A percentile compares a stretch with the other conserved stretches of the same genome.
Conservation (phyloP, 2,797 vertebrate species). For the Limosa lapponica region DNA sequence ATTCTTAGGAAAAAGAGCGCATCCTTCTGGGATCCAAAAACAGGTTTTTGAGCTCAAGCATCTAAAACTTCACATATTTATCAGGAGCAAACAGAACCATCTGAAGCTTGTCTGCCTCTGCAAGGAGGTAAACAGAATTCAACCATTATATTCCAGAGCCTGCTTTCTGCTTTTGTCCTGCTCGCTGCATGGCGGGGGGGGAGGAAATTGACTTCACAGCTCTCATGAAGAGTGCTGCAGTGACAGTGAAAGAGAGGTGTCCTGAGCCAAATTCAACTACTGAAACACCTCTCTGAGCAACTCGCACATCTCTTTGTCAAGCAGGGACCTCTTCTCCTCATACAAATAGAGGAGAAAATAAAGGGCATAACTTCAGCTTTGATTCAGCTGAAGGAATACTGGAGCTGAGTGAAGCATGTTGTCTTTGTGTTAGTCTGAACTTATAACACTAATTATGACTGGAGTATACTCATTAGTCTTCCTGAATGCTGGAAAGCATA, state of each 20-base stretch:
- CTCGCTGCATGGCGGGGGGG: fast-evolving
- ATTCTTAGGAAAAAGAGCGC: neutral
- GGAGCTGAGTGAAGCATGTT: neutral
- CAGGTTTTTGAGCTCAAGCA: neutral
- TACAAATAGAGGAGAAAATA: neutral
- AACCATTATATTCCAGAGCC: neutral
- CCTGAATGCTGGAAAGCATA: neutral
- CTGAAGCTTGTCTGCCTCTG: neutral
- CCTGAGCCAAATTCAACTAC: neutral
- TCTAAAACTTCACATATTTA: neutral
- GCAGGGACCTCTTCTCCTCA: neutral
- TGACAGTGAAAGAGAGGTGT: neutral
- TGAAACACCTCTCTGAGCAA: neutral
- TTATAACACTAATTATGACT: neutral
- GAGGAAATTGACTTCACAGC: neutral
- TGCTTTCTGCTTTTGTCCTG: neutral
- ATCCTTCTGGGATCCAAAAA: neutral
- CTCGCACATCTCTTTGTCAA: fast-evolving
- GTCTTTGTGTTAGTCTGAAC: neutral
- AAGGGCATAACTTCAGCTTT: neutral
- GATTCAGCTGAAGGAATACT: neutral
- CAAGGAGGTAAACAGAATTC: neutral
- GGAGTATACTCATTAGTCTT: neutral
- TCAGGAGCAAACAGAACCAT: slow-evolving; percentile 16
- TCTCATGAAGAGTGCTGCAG: neutral